Evolutionary conservation across 2,113 vertebrate species (phyloP), one percentile per base, ranked within the genome.

Genomic region (Nesogale talazaci): DNA sequence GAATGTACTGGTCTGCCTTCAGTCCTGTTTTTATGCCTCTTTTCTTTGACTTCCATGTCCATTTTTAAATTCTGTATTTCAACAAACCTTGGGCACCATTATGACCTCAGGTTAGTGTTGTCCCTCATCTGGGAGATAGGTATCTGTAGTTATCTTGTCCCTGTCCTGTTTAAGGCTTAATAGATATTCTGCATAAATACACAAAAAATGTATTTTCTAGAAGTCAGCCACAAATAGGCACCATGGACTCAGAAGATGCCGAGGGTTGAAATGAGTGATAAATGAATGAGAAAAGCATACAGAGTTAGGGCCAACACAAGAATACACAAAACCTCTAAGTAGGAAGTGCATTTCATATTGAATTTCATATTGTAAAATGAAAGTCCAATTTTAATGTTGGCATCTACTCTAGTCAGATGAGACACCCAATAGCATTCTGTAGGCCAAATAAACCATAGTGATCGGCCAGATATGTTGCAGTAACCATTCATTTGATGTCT

Each of bases 281-380:
- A 80, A 92, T 52, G n/a, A 85, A 57, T 67, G 29, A 78, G 59
- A 31, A 36, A 22, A 34, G 36, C 19, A 6, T 1, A 4, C 79
- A 17, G 76, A 23, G 27, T 11, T 19, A 2, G 34, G 59, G 46
- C n/a, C 57, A 22, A 29, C 20, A 31, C 34, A 76, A 5, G 17
- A 59, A 16, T 0, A 4, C 15, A 23, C 0, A 3, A 36, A 23
- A 23, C 10, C n/a, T 15, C 36, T 79, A 40, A 29, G 38, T 27
- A 40, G 29, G 17, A 1, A 2, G 25, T 7, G n/a, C 42, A 27
- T 25, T 65, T 65, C 22, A 23, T 65, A 65, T 74, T 29, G 23
- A 89, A 92, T 72, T 57, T 23, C 25, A 34, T 38, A 38, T 72
- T 92, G 59, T 72, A 77, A 70, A 38, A 11, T 81, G 74, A 86